Evolutionary conservation across 2,888 invertebrate species (phyloP).

Genomic region (Marasmarcha lunaedactyla): DNA sequence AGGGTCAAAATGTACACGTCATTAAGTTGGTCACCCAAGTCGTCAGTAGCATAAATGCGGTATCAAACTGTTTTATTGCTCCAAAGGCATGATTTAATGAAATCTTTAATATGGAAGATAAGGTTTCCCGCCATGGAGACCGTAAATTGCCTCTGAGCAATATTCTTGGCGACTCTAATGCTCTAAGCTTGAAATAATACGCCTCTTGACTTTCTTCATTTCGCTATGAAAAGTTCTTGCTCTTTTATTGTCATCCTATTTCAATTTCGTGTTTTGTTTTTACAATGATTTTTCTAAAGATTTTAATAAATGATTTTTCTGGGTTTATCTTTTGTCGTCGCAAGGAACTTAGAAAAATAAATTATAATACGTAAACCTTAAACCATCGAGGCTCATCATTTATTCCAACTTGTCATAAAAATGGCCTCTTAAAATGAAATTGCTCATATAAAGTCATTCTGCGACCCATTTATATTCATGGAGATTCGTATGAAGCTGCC

Average conservation of each 20-base stretch:
- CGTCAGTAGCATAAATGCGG: constrained; percentile 44
- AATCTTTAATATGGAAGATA: constrained; percentile 66
- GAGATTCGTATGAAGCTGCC: constrained; percentile 16
- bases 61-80: constrained; percentile 69
- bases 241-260: constrained; percentile 1
- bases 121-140: constrained; percentile 35
- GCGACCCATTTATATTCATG: constrained; percentile 10
- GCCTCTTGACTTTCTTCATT: constrained; percentile 25
- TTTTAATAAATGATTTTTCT: background rate
- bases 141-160: constrained; percentile 50
- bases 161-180: constrained; percentile 30
- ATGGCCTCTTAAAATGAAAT: background rate
- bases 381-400: too few species aligned
- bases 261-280: background rate
- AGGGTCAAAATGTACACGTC: constrained; percentile 51
- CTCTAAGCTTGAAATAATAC: constrained; percentile 28
- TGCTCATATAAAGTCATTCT: background rate
- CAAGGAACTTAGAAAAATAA: too few species aligned
- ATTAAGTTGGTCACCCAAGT: constrained; percentile 58
- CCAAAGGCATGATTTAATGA: constrained; percentile 62
- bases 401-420: constrained; percentile 3
- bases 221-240: constrained; percentile 4
- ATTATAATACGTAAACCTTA: too few species aligned
- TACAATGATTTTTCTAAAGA: background rate
- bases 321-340: background rate